phyloP scores from a whole-genome alignment of 2,113 vertebrate species.

The Cranoglanis bouderius region DNA sequence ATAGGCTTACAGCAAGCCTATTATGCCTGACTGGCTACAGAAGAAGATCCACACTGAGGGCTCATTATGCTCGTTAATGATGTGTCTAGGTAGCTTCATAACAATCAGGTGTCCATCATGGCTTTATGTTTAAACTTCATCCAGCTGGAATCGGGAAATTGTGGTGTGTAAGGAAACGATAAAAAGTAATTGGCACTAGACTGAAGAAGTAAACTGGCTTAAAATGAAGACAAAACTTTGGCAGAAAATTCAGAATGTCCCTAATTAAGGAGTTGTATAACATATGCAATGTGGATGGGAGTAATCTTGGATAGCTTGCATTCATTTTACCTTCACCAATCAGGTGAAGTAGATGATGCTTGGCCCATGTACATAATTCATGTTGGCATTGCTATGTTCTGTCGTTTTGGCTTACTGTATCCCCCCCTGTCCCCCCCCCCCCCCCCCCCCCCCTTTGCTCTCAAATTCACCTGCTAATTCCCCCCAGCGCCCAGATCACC shows the following conservation, averaged over 20 bases:
- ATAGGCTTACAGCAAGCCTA: constrained; percentile 32
- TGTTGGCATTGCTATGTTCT: background rate
- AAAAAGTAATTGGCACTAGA: background rate
- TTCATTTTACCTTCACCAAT: background rate
- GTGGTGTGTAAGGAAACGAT: background rate
- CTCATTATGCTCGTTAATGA: constrained; percentile 13
- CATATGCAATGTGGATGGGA: background rate
- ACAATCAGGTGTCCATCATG: constrained; percentile 5
- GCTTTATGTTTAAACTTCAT: constrained; percentile 15
- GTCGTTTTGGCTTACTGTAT: background rate
- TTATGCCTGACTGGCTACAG: constrained; percentile 36
- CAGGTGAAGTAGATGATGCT: background rate
- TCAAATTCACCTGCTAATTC: background rate
- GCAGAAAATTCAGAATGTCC: background rate
- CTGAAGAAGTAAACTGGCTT: background rate
- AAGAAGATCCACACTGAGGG: constrained; percentile 5
- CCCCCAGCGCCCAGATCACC: no score
- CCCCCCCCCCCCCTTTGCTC: background rate
- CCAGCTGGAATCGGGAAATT: background rate
- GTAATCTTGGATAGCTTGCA: background rate
- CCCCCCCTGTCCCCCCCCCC: no score
- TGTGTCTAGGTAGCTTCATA: constrained; percentile 22
- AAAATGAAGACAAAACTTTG: background rate
- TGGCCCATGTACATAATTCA: background rate
- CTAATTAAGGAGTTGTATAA: background rate